phyloP scores from a whole-genome alignment of 2,888 invertebrate species.

The Germaria angustata region DNA sequence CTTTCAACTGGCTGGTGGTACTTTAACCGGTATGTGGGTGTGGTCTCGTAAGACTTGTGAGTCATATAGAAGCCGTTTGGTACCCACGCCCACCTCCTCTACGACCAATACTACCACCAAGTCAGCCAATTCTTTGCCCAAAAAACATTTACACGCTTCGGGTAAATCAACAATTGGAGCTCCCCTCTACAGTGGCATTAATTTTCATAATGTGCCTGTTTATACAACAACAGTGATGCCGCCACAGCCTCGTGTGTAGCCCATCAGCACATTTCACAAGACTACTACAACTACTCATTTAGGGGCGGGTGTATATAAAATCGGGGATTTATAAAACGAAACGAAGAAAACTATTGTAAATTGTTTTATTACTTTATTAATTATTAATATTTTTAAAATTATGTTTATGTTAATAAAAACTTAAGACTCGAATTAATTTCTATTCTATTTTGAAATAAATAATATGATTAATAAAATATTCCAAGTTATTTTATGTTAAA shows the following conservation, averaged over 20 bases:
- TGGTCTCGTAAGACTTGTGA: conserved; percentile 80
- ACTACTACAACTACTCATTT: conserved; percentile 24
- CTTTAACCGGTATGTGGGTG: conserved; percentile 80
- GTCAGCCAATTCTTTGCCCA: conserved; percentile 73
- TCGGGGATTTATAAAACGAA: conserved; percentile 52
- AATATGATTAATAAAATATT: conserved; percentile 10
- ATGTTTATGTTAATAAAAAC: neutral
- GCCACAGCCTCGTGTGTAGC: conserved; percentile 77
- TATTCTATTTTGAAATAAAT: neutral
- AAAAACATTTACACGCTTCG: conserved; percentile 73
- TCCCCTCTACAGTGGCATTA: conserved; percentile 79
- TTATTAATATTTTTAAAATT: conserved; percentile 11
- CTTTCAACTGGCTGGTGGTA: conserved; percentile 78
- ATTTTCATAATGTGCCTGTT: conserved; percentile 79
- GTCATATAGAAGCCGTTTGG: conserved; percentile 77
- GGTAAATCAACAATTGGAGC: conserved; percentile 71
- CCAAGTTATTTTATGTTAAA: conserved; percentile 42
- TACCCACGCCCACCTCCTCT: conserved; percentile 75
- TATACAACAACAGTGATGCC: conserved; percentile 71
- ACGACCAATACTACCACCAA: conserved; percentile 73
- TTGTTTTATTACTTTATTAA: neutral
- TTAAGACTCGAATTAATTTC: conserved; percentile 68
- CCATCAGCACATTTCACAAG: neutral
- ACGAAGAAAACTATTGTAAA: conserved; percentile 10
- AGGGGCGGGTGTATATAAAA: conserved; percentile 68